phyloP scores from a whole-genome alignment of 2,888 invertebrate genomes.

The Acanthosepion pharaonis region DNA sequence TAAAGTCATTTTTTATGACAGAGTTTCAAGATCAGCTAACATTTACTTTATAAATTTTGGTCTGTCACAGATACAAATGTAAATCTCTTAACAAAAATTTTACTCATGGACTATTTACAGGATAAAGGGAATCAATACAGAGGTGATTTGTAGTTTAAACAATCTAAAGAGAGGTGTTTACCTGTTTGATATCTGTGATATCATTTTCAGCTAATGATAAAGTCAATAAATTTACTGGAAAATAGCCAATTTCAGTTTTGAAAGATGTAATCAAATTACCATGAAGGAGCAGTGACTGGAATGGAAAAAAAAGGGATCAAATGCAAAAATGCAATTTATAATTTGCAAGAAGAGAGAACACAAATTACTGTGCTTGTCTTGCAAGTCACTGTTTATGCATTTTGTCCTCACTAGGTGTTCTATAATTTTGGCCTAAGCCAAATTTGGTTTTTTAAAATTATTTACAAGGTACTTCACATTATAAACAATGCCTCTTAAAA shows the following conservation, averaged over 20 bases:
- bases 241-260: constrained; percentile 86
- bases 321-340: not conserved
- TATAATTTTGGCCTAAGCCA: too few species aligned
- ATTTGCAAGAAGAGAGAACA: not conserved
- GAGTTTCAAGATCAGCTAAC: not conserved
- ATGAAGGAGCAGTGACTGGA: constrained; percentile 87
- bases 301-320: constrained; percentile 50
- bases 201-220: constrained; percentile 88
- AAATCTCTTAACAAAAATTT: too few species aligned
- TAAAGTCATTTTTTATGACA: not conserved
- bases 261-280: constrained; percentile 89
- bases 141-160: not conserved
- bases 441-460: too few species aligned
- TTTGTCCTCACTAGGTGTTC: too few species aligned
- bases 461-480: too few species aligned
- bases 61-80: not conserved
- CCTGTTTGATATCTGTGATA: constrained; percentile 85
- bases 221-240: constrained; percentile 83
- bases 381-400: too few species aligned
- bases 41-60: not conserved
- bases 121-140: too few species aligned
- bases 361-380: too few species aligned
- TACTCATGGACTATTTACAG: too few species aligned
- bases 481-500: too few species aligned
- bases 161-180: constrained; percentile 51